phyloP scores from a whole-genome alignment of 2,113 vertebrate species.

The Cyprinus carpio region DNA sequence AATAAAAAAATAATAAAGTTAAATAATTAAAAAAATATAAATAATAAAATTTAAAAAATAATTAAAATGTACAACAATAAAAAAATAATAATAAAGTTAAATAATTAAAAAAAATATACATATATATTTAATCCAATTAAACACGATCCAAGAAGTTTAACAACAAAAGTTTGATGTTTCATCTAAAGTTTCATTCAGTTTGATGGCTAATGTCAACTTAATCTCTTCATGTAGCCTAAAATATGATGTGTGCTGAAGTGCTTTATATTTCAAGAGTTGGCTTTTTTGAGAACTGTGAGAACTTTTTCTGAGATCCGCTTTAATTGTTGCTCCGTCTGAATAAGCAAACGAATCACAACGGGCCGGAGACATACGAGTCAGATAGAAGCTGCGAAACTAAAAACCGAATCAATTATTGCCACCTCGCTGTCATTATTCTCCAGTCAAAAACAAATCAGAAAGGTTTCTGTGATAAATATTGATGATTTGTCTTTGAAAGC shows the following conservation, averaged over 20 bases:
- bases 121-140: too few relatives aligned
- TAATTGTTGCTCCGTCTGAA: background rate
- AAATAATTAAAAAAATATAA: too few relatives aligned
- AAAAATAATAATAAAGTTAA: too few relatives aligned
- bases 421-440: constrained; percentile 58
- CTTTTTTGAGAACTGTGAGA: too few relatives aligned
- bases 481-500: constrained; percentile 47
- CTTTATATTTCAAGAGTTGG: background rate
- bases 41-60: too few relatives aligned
- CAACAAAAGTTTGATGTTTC: background rate
- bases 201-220: background rate
- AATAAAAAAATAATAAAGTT: too few relatives aligned
- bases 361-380: background rate
- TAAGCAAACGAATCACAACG: background rate
- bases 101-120: too few relatives aligned
- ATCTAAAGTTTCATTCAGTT: background rate
- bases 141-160: background rate
- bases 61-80: too few relatives aligned
- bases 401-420: constrained; percentile 34
- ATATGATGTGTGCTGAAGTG: background rate
- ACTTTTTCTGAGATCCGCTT: background rate
- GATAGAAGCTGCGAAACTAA: background rate
- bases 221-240: background rate
- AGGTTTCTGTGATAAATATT: constrained; percentile 44
- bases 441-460: constrained; percentile 47